A percentile compares a stretch with the other conserved stretches of the same genome.
Conservation (phyloP, 2,113 vertebrate species). For the Anser cygnoides region DNA sequence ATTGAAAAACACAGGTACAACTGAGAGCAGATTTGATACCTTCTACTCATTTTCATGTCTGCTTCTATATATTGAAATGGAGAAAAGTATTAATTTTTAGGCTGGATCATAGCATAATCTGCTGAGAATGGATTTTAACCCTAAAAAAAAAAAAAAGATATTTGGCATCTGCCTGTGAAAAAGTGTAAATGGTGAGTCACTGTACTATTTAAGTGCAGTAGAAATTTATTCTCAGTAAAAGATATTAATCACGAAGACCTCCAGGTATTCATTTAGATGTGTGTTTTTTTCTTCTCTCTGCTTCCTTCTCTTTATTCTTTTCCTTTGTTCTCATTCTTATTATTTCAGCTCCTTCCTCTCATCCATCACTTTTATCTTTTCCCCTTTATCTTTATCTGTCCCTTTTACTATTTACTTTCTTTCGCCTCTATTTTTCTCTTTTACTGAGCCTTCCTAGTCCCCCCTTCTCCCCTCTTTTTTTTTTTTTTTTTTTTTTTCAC, state of each 20-base stretch:
- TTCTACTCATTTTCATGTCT: not conserved
- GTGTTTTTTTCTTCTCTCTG: not conserved
- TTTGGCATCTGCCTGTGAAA: not conserved
- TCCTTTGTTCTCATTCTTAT: conserved; percentile 34
- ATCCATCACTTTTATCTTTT: conserved; percentile 53
- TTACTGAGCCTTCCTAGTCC: not conserved
- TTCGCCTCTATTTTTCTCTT: not conserved
- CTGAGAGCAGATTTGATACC: not conserved
- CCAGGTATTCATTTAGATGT: not conserved
- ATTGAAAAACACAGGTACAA: not conserved
- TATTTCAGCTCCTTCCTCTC: conserved; percentile 8
- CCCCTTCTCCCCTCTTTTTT: no score
- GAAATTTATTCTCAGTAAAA: not conserved
- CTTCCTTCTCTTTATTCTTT: conserved; percentile 18
- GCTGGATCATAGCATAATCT: not conserved
- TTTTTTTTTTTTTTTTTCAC: not conserved
- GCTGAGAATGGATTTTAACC: not conserved
- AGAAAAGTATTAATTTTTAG: not conserved
- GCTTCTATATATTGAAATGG: not conserved
- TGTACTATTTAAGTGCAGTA: not conserved
- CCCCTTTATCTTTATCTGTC: not conserved
- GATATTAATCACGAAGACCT: not conserved
- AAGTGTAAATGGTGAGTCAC: not conserved
- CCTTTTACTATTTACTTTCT: conserved; percentile 17
- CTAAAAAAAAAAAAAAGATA: not conserved